A percentile compares a stretch with the other conserved stretches of the same genome.
Evolutionary conservation across 1,140 invertebrate species (phyloP).

Genomic region (Zaprionus ornatus): DNA sequence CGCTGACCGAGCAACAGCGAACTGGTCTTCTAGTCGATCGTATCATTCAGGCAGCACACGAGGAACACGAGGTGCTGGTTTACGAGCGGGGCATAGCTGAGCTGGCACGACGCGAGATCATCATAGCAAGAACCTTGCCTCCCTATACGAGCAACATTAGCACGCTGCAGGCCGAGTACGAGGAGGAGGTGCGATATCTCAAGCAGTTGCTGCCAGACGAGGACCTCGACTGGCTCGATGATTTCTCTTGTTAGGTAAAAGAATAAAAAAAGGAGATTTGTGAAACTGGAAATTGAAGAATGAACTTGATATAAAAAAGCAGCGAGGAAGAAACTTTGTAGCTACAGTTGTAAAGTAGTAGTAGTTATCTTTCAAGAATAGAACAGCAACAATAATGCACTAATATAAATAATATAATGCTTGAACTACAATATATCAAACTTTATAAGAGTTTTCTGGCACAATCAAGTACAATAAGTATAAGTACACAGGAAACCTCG

Average conservation of each 20-base stretch:
- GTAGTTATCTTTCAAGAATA: too few relatives aligned
- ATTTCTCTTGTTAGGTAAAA: background rate
- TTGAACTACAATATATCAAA: too few relatives aligned
- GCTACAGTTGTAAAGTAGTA: too few relatives aligned
- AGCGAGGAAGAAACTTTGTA: too few relatives aligned
- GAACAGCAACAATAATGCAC: too few relatives aligned
- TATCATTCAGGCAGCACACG: slow-evolving; percentile 36
- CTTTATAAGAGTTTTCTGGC: too few relatives aligned
- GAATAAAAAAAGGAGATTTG: too few relatives aligned
- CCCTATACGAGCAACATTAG: slow-evolving; percentile 10
- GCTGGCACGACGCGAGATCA: slow-evolving; percentile 23
- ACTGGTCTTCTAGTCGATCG: slow-evolving; percentile 8
- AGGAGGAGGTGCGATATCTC: slow-evolving; percentile 13
- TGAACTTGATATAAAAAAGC: too few relatives aligned
- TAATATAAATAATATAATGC: too few relatives aligned
- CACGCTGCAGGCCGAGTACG: slow-evolving; percentile 4
- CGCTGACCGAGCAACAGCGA: background rate
- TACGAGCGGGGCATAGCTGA: slow-evolving; percentile 21
- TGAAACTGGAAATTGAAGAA: too few relatives aligned
- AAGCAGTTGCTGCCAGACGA: slow-evolving; percentile 5
- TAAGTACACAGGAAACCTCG: too few relatives aligned
- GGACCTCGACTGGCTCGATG: slow-evolving; percentile 5
- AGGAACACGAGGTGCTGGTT: slow-evolving; percentile 41
- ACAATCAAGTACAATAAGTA: too few relatives aligned
- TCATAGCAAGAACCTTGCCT: slow-evolving; percentile 10